phyloP scores from a whole-genome alignment of 92 coral and sea anemone genomes.

The Zoanthus gigantus region DNA sequence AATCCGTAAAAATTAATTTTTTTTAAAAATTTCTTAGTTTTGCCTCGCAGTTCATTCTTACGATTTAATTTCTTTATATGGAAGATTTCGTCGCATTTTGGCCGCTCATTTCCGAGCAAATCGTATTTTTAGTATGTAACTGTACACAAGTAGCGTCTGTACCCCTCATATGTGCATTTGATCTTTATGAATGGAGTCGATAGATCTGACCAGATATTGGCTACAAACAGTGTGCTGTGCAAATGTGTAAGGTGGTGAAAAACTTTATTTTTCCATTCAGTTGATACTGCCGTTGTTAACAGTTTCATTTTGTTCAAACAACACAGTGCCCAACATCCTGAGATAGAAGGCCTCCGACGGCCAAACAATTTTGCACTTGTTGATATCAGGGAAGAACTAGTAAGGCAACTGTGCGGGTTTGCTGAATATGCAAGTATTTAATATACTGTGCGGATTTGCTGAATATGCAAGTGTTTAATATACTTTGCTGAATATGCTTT shows the following conservation, averaged over 20 bases:
- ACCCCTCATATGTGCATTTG: no score
- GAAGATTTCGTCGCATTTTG: no score
- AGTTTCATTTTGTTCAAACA: slow-evolving; percentile 55
- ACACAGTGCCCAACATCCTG: slow-evolving; percentile 58
- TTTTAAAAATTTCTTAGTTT: no score
- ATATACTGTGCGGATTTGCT: no score
- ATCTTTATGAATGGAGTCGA: slow-evolving; percentile 69
- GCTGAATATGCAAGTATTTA: slow-evolving; percentile 40
- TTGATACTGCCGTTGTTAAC: slow-evolving; percentile 67
- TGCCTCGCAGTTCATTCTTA: no score
- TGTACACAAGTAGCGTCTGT: no score
- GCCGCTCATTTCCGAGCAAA: no score
- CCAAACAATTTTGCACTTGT: slow-evolving; percentile 45
- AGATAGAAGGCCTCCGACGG: slow-evolving; percentile 42
- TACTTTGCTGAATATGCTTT: slow-evolving; percentile 34
- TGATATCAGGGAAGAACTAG: slow-evolving; percentile 64
- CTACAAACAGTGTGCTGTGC: slow-evolving; percentile 51
- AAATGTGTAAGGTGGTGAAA: slow-evolving; percentile 66
- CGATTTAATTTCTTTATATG: no score
- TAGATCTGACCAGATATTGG: slow-evolving; percentile 66
- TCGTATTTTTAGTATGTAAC: no score
- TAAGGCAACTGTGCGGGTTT: slow-evolving; percentile 60
- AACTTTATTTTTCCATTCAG: slow-evolving; percentile 64
- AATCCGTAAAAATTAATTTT: no score
- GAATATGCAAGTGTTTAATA: no score